These are phyloP conservation scores for Phenganax marumi DNA, from an alignment of 92 coral and sea anemone genomes.

Conservation along the genomic window DNA sequence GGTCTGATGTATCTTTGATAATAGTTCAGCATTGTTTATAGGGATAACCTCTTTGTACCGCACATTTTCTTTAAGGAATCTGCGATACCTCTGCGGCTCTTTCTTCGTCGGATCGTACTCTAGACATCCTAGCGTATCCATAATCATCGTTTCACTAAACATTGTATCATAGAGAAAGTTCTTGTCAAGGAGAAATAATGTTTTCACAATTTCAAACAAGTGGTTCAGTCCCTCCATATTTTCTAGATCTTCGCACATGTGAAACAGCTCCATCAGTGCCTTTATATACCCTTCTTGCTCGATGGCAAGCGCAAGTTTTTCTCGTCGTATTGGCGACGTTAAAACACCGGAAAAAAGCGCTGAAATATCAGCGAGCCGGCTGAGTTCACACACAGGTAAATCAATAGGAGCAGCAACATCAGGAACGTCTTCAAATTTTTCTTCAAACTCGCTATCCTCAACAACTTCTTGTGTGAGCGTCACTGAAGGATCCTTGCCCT, in stretches of 20 bases:
- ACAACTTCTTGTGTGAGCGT: conserved; percentile 92
- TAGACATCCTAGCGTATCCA: conserved; percentile 92
- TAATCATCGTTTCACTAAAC: conserved; percentile 75
- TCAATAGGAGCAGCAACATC: conserved; percentile 96
- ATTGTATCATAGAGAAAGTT: conserved; percentile 88
- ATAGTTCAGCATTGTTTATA: conserved; percentile 82
- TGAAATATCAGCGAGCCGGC: conserved; percentile 89
- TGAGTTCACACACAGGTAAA: conserved; percentile 91
- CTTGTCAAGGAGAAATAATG: conserved; percentile 90
- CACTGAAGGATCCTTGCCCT: conserved; percentile 99
- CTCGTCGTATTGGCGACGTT: conserved; percentile 86
- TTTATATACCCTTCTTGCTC: conserved; percentile 94
- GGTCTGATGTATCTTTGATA: conserved; percentile 93
- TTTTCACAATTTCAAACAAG: conserved; percentile 89
- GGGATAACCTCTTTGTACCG: conserved; percentile 90
- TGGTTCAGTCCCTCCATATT: conserved; percentile 91
- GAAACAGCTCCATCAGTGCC: conserved; percentile 86
- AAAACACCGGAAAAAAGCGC: conserved; percentile 89
- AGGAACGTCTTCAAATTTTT: conserved; percentile 92
- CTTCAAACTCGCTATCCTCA: conserved; percentile 94
- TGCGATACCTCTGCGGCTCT: conserved; percentile 75
- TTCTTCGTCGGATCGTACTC: conserved; percentile 85
- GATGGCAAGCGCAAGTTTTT: conserved; percentile 86
- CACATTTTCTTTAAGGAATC: conserved; percentile 85
- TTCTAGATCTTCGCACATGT: conserved; percentile 98